Conservation (phyloP, 2,888 invertebrate genomes). For the Deilephila porcellus region DNA sequence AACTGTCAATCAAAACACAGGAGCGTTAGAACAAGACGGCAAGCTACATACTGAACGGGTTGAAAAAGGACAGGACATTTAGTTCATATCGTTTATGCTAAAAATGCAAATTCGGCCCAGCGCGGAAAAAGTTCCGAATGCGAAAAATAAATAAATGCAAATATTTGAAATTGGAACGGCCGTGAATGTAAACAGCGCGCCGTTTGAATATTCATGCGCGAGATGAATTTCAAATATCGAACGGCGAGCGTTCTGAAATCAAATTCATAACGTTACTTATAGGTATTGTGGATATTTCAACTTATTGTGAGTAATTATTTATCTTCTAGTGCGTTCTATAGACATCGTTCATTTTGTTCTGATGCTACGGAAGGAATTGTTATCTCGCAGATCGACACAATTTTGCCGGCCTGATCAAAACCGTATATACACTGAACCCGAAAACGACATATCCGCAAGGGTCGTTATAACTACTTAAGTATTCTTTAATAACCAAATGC, state of each 20-base stretch:
- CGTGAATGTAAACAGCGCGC: slow-evolving; percentile 81
- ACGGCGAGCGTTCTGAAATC: slow-evolving; percentile 66
- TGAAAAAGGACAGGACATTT: slow-evolving; percentile 35
- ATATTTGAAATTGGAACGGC: slow-evolving; percentile 82
- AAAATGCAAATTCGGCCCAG: slow-evolving; percentile 53
- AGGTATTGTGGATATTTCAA: slow-evolving; percentile 10
- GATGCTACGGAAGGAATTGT: no score
- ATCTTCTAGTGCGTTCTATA: no score
- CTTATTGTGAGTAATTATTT: background rate
- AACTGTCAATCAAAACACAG: slow-evolving; percentile 58
- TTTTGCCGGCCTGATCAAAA: no score
- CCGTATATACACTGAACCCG: no score
- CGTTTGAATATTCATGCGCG: slow-evolving; percentile 83
- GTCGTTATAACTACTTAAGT: no score
- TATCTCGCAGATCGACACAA: no score
- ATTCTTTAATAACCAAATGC: no score
- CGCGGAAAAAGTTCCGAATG: slow-evolving; percentile 66
- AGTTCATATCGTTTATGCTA: slow-evolving; percentile 18
- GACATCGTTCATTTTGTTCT: no score
- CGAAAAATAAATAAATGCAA: slow-evolving; percentile 83
- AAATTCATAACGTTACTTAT: slow-evolving; percentile 69
- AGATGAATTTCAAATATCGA: slow-evolving; percentile 80
- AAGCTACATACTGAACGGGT: slow-evolving; percentile 27
- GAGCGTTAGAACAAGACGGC: slow-evolving; percentile 32
- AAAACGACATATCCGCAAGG: no score